These are phyloP conservation scores for Stramonita haemastoma DNA, from an alignment of 2,888 invertebrate genomes.

Conservation along the genomic window DNA sequence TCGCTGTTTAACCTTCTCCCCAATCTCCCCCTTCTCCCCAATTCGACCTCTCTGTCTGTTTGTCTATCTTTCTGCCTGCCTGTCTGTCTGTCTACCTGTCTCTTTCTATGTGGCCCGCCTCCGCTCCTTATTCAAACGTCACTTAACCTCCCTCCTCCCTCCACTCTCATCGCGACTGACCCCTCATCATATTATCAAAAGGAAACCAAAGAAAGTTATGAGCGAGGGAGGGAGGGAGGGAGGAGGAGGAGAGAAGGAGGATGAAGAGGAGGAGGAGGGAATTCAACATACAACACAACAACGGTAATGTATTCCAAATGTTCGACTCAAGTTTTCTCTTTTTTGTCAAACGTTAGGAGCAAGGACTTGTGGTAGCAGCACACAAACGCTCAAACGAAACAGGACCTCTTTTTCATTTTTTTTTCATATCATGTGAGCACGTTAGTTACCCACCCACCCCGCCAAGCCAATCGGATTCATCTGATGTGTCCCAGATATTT, in stretches of 20 bases:
- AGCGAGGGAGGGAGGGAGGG: not conserved
- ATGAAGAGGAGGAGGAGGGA: no score
- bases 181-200: not conserved
- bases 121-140: not conserved
- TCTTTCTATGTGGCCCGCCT: not conserved
- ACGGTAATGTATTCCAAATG: no score
- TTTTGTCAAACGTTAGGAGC: no score
- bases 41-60: not conserved
- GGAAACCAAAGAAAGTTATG: no score
- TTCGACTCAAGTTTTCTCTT: no score
- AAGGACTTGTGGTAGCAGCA: no score
- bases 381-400: no score
- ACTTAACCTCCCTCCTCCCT: not conserved
- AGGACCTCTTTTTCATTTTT: no score
- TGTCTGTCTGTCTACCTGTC: constrained; percentile 2
- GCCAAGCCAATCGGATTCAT: no score
- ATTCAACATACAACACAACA: no score
- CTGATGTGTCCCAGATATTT: no score
- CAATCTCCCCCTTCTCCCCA: not conserved
- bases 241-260: not conserved
- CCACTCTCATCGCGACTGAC: not conserved
- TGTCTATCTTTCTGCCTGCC: not conserved
- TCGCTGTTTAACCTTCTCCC: not conserved
- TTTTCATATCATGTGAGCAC: not conserved
- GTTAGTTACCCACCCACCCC: not conserved